These are phyloP conservation scores for Grantiella picta DNA, from an alignment of 2,113 vertebrate genomes.

Conservation along the genomic window DNA sequence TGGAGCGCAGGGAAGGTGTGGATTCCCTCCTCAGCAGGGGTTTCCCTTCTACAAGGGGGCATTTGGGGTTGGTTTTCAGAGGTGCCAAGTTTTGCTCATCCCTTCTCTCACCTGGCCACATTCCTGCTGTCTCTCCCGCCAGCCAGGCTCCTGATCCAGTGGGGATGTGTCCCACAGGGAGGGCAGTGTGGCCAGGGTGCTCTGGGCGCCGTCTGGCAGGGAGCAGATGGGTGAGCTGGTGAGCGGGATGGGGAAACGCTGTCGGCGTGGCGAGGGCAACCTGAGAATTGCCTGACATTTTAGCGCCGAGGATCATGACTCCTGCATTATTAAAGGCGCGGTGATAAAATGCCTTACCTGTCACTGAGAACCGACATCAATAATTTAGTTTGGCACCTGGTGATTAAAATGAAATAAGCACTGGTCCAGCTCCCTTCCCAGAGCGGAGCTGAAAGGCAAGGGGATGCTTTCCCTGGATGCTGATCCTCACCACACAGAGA, in stretches of 20 bases:
- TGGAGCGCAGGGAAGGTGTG: rapidly evolving
- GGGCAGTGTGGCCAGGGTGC: not conserved
- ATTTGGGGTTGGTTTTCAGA: not conserved
- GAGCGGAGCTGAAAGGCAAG: rapidly evolving
- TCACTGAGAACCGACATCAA: conserved; percentile 14
- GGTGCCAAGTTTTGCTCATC: not conserved
- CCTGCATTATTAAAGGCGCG: conserved; percentile 22
- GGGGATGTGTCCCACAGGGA: not conserved
- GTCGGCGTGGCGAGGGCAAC: not conserved
- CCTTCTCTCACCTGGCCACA: rapidly evolving
- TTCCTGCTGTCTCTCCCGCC: not conserved
- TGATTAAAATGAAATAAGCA: conserved; percentile 41
- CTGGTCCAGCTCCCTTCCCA: not conserved
- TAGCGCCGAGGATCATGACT: conserved; percentile 16
- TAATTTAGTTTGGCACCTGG: conserved; percentile 20
- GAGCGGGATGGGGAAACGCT: not conserved
- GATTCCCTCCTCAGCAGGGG: rapidly evolving
- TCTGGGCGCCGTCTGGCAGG: not conserved
- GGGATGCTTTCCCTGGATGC: not conserved
- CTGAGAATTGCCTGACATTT: conserved; percentile 20
- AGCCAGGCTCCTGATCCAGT: rapidly evolving
- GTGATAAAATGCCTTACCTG: conserved; percentile 23
- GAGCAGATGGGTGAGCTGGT: conserved; percentile 61
- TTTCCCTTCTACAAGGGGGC: rapidly evolving
- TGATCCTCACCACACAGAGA: rapidly evolving